A percentile compares a stretch with the other conserved stretches of the same genome.
These are phyloP conservation scores for Manis crassicaudata DNA, from an alignment of 2,797 vertebrate genomes.

Conservation along the genomic window DNA sequence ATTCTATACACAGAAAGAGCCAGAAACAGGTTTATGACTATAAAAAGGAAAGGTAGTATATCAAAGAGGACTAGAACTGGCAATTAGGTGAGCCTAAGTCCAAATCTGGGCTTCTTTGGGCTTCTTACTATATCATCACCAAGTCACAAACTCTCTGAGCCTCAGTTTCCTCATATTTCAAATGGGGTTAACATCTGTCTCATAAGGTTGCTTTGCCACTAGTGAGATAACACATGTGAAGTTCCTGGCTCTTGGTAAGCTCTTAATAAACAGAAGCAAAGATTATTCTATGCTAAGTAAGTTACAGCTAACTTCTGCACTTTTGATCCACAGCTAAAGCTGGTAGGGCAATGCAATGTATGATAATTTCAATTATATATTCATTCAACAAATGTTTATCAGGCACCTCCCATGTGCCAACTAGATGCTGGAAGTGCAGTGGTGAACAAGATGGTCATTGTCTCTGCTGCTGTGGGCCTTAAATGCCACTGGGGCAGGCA, in stretches of 20 bases:
- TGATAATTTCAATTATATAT: not conserved
- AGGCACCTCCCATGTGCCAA: not conserved
- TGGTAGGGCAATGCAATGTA: not conserved
- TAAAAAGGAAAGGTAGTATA: not conserved
- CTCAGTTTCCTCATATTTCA: constrained; percentile 47
- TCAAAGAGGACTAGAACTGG: not conserved
- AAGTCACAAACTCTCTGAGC: constrained; percentile 1
- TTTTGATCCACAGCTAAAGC: not conserved
- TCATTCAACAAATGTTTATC: not conserved
- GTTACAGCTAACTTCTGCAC: not conserved
- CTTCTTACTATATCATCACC: not conserved
- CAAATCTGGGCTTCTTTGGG: not conserved
- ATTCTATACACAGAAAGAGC: not conserved
- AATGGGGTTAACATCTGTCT: not conserved
- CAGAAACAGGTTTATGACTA: not conserved
- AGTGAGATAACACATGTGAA: not conserved
- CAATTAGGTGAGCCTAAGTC: not conserved
- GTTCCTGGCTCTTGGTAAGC: not conserved
- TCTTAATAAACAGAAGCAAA: not conserved
- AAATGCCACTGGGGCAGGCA: not conserved
- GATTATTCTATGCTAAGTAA: not conserved
- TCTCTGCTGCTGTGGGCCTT: not conserved
- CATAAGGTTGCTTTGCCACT: not conserved
- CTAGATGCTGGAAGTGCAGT: not conserved
- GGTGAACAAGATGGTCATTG: not conserved